phyloP scores from a whole-genome alignment of 2,113 vertebrate genomes.

The Toxostoma redivivum region DNA sequence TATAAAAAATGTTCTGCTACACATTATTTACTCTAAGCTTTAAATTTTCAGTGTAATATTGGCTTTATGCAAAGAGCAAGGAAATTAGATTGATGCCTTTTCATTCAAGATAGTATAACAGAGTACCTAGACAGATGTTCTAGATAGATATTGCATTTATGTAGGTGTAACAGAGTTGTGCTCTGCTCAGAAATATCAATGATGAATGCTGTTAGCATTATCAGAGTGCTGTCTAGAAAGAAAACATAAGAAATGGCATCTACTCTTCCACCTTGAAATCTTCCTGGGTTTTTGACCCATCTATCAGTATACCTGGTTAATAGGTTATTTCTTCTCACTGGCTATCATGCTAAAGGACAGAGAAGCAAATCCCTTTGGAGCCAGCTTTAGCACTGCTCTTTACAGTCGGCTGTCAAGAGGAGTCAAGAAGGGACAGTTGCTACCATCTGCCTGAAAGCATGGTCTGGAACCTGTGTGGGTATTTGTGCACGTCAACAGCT shows the following conservation, averaged over 20 bases:
- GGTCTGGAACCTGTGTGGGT: neutral
- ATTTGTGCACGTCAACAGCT: neutral
- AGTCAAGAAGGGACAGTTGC: neutral
- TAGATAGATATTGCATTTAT: neutral
- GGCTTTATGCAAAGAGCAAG: neutral
- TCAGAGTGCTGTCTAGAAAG: neutral
- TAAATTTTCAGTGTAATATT: neutral
- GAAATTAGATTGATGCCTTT: neutral
- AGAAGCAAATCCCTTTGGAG: neutral
- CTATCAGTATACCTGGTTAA: neutral
- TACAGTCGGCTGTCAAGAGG: neutral
- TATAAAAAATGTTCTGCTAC: neutral
- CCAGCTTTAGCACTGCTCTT: neutral
- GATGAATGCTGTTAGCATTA: neutral
- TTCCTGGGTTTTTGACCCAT: neutral
- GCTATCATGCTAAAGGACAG: neutral
- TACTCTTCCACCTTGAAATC: neutral
- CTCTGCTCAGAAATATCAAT: neutral
- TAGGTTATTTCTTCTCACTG: neutral
- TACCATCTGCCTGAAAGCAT: neutral
- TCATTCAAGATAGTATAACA: neutral
- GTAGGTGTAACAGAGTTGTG: neutral
- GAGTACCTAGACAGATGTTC: neutral
- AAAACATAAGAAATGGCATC: neutral
- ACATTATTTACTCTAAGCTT: neutral